Conservation (phyloP, 2,113 vertebrate species). For the Megalops atlanticus region DNA sequence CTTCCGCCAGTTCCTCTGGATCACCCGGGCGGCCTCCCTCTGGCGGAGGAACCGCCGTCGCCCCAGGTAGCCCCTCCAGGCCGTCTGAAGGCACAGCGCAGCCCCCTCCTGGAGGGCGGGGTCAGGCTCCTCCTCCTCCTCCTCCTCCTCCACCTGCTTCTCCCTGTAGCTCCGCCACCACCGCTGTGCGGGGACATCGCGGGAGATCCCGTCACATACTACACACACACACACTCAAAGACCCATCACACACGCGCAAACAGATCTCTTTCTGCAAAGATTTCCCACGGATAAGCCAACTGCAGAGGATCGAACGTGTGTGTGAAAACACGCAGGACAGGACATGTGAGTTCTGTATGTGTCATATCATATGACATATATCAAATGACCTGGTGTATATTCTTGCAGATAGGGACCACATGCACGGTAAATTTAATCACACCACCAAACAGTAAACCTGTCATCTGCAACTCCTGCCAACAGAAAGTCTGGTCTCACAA, state of each 20-base stretch:
- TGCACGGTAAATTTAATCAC: too few relatives aligned
- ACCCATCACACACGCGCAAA: too few relatives aligned
- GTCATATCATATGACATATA: neutral
- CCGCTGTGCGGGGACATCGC: conserved; percentile 63
- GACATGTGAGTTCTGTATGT: neutral
- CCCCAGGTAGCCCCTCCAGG: conserved; percentile 81
- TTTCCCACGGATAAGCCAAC: neutral
- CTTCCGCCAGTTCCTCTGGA: conserved; percentile 84
- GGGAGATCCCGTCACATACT: neutral
- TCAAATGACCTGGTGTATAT: too few relatives aligned
- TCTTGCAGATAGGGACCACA: too few relatives aligned
- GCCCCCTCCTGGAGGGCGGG: conserved; percentile 63
- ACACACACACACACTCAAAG: too few relatives aligned
- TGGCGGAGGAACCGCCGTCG: conserved; percentile 74
- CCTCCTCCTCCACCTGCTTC: conserved; percentile 52
- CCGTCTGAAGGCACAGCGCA: conserved; percentile 76
- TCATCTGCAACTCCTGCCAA: too few relatives aligned
- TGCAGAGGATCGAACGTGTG: neutral
- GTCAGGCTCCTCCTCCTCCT: conserved; percentile 52
- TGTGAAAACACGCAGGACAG: neutral
- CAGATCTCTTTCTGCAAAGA: too few relatives aligned
- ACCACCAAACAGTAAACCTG: too few relatives aligned
- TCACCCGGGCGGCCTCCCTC: conserved; percentile 72
- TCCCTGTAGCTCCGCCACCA: conserved; percentile 78
- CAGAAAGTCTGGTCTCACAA: too few relatives aligned